Evolutionary conservation across 2,797 vertebrate species (phyloP), one percentile per base, ranked within the genome.

Genomic region (Anolis apletophallus): DNA sequence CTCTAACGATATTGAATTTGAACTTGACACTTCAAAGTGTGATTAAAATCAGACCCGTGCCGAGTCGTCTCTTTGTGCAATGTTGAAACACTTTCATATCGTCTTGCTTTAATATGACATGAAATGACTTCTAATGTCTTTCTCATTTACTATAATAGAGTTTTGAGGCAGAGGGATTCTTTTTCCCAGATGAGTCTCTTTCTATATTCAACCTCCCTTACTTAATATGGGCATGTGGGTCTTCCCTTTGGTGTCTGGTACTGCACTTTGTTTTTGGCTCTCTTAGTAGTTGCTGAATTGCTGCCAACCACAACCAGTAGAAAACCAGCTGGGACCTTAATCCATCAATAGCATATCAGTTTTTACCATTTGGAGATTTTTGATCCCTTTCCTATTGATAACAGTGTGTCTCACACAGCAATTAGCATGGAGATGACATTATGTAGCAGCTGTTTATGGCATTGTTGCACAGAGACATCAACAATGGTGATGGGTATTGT

Each of bases 401-500:
- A 69, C 77, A 57, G 71, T 90, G 89, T 88, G 74, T 88, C 79
- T 74, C 84, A 17, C 88, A 89, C 71, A 75, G 88, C 92, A 92
- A 89, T 95, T 92, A 90, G 92, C 79, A 92, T 91, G 90, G 88
- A 75, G 90, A 90, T 89, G 85, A 80, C 88, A 88, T 92, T 93
- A 94, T 92, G 92, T 91, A 90, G 77, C 92, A 93, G 88, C 87
- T 88, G 87, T 91, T 93, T 88, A 88, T 86, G 91, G 90, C 90
- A 93, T 59, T 78, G 54, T 91, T 90, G 81, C 76, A 91, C 86
- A 90, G 88, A 89, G 59, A 64, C 59, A 69, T 76, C 90, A 88
- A 86, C 90, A 92, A 82, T 89, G 73, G 76, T 90, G 91, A 88
- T 85, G 88, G 89, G 36, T 85, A n/a, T 72, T 50, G 87, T 87